Base-by-base conservation (phyloP, 2,888 invertebrate species). In the Emmelina monodactyla region DNA sequence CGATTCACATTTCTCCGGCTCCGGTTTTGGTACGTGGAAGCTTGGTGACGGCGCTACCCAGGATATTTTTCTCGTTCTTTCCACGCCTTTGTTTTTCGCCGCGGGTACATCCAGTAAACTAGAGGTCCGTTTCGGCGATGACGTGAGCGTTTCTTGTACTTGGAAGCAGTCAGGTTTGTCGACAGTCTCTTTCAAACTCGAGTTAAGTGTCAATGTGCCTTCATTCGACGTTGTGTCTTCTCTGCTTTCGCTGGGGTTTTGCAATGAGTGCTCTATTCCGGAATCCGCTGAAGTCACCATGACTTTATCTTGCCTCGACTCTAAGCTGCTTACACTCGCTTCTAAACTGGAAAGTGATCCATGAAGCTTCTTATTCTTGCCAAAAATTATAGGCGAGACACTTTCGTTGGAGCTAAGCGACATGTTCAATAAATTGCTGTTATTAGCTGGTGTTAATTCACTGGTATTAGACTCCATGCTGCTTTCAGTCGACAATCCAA, bases 41-140 rank as follows among this genome's bases (percentile, higher is more conserved):
- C 73, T 68, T 1, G 76, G 52, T 1, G 79, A 70, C 1, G 82
- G 81, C 2, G 82, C 79, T 10, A 85, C 83, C 83, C 84, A 85
- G 0, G 85, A 85, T 28, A 85, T 80, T 61, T 86, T 86, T 11
- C 86, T 67, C 51, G 79, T 76, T 11, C 82, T 51, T 19, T 78
- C 76, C 19, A 70, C 47, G 0, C 68, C 63, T 48, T 73, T 71
- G 2, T 52, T 64, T 35, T 76, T 79, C 31, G 73, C 46, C 1
- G 78, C 76, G 0, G 82, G 79, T 1, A 81, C 73, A 22, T 82
- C 80, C 1, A 79, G 41, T 2, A 79, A 41, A 46, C 79, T 78
- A 0, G 78, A 69, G 0, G 75, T 60, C 16, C 78, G 44, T 42
- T 79, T 78, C 0, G 78, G 78, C 0, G 67, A 65, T 0, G 58